Base-by-base conservation (phyloP, 2,797 vertebrate genomes). In the Acestrorhynchus altus region DNA sequence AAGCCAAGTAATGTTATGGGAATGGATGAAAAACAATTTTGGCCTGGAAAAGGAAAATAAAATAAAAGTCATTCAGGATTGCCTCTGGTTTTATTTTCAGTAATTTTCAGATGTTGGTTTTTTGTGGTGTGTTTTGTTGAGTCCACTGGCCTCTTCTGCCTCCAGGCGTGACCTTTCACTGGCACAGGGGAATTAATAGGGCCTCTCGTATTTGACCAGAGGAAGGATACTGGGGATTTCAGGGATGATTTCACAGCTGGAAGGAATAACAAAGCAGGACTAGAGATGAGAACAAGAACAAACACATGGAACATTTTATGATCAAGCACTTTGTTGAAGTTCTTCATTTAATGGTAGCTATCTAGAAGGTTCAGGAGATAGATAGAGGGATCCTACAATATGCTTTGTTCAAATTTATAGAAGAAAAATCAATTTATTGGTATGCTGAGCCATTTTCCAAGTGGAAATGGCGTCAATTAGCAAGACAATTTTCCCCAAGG, bases 111-210 rank as follows among this genome's bases (percentile, higher is more conserved):
- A 56, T 56, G 31, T 67, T 56, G 49, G 24, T 68, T 68, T 20
- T 57, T 46, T 65, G 46, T 35, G 49, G 51, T 59, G 51, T 42
- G 63, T 35, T 64, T 52, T 76, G 40, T 24, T 69, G 68, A 76
- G 72, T 78, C 72, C 72, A 31, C 69, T 80, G 42, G 52, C 60
- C 73, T 71, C 61, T 52, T 68, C 40, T 20, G 51, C 65, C 72
- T 74, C 66, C 28, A 31, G 35, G 71, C 28, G 68, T 22, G 69
- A 68, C 44, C 74, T 81, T 76, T 79, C 10, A 59, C 18, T 69
- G 31, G 46, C 68, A 73, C 69, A 63, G 22, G 59, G 64, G 63
- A 68, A 57, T 46, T 68, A 64, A 61, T 42, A 78, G 61, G 49
- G 44, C 56, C 60, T 72, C 67, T 76, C 16, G 5, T 4, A 26